phyloP scores from a whole-genome alignment of 2,797 vertebrate genomes.

The Anas acuta region DNA sequence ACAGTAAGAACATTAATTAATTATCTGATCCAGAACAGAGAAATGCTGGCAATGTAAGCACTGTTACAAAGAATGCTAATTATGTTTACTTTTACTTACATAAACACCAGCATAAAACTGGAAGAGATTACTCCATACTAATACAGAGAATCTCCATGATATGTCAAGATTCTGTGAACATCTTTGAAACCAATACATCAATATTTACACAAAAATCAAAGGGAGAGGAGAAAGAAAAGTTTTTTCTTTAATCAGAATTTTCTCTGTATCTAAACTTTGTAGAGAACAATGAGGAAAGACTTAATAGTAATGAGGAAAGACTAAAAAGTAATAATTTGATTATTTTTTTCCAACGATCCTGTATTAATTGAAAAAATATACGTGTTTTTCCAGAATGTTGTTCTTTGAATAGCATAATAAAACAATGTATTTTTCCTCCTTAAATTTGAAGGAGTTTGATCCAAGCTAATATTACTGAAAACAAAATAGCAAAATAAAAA shows the following conservation, averaged over 20 bases:
- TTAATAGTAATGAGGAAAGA: background rate
- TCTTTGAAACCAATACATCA: background rate
- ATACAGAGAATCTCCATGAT: background rate
- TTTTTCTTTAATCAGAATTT: background rate
- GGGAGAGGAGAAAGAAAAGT: accelerated
- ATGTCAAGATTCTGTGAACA: background rate
- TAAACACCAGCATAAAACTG: background rate
- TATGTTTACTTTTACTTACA: background rate
- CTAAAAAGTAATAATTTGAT: background rate
- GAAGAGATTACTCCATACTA: background rate
- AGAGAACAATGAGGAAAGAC: background rate
- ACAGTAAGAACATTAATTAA: background rate
- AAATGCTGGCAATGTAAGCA: background rate
- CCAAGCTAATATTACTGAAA: background rate
- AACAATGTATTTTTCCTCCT: background rate
- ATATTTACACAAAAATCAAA: background rate
- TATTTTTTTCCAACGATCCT: background rate
- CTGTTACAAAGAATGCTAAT: background rate
- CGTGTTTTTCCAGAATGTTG: background rate
- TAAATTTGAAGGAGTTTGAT: background rate
- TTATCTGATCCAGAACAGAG: background rate
- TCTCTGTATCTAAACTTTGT: background rate
- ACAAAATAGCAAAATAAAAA: background rate
- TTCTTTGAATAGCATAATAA: background rate
- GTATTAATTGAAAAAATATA: background rate